A percentile compares a stretch with the other conserved stretches of the same genome.
Evolutionary conservation across 2,888 invertebrate species (phyloP).

Genomic region (Ennomos erosarius): DNA sequence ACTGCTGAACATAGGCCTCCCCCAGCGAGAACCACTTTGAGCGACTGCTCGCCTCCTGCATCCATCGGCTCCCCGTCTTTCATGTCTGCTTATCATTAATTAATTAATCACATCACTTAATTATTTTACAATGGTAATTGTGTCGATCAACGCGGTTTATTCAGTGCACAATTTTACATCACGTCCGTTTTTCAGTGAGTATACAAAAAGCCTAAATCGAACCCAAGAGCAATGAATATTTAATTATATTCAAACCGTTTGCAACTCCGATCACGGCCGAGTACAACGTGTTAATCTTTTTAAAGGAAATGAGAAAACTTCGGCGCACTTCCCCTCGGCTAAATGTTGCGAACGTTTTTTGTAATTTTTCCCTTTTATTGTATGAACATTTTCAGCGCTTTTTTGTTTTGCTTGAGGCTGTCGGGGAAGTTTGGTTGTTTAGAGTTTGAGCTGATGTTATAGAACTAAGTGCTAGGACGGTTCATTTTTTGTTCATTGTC

Average conservation of each 20-base stretch:
- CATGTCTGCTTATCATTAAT: no score
- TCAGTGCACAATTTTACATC: no score
- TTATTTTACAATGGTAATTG: no score
- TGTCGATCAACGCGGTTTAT: no score
- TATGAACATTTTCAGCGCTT: constrained; percentile 8
- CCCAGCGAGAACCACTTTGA: no score
- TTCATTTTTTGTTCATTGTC: no score
- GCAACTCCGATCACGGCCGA: constrained; percentile 59
- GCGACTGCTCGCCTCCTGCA: no score
- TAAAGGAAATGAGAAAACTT: constrained; percentile 74
- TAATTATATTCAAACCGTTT: constrained; percentile 52
- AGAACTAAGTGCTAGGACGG: no score
- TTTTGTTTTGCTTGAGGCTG: neutral
- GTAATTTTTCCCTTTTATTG: constrained; percentile 20
- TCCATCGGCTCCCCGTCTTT: no score
- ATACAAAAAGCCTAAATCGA: neutral
- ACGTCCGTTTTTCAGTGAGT: neutral
- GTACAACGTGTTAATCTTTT: constrained; percentile 74
- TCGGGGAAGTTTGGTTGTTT: constrained; percentile 1
- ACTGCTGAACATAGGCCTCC: no score
- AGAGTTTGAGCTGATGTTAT: neutral
- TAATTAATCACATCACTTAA: no score
- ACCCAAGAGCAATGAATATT: constrained; percentile 48
- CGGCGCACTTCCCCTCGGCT: constrained; percentile 43
- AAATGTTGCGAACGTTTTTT: constrained; percentile 51